Base-by-base conservation (phyloP, 2,113 vertebrate genomes). In the Turnix velox region DNA sequence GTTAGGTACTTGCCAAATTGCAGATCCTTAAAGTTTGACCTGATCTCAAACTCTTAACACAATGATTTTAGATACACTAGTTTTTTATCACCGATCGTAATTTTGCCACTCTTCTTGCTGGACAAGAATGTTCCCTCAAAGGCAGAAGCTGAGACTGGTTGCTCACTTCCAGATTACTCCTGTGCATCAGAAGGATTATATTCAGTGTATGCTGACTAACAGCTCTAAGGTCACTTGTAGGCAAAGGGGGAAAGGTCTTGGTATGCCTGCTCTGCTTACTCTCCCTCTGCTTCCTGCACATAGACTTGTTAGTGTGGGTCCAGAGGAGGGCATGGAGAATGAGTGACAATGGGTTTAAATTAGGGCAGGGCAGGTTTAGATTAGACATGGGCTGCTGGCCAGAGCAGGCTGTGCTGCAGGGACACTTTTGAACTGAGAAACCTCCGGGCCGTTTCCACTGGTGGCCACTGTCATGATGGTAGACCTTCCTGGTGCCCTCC, bases 191-290 rank as follows among this genome's bases (percentile, higher is more conserved):
- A n/a, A 76, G 7, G 30, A 33, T 0, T 0, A 1, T 6, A 8
- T 4, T 14, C 0, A 7, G 40, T 0, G 1, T 11, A 39, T 0
- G 2, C 10, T 22, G 43, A 23, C 24, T 61, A 16, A 6, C 28
- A 69, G 23, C 17, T 28, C 42, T 37, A 7, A 54, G 18, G 12
- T 77, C 30, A 4, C 4, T 30, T 30, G 9, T 4, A 7, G 5
- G 1, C 2, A 6, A 14, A 49, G 42, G 30, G 10, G 5, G 10
- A 43, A 74, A 61, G 37, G 35, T 65, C n/a, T 63, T 39, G 3
- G 5, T 71, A 13, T 0, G 0, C 39, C 20, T 33, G 18, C 9
- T 57, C 14, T 42, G 2, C 4, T 45, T 45, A 9, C 10, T 49
- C 19, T 88, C 6, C 16, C 35, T 49, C 28, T 82, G 10, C 8